Base-by-base conservation (phyloP, 1,140 invertebrate species). In the Arctopsyche grandis region DNA sequence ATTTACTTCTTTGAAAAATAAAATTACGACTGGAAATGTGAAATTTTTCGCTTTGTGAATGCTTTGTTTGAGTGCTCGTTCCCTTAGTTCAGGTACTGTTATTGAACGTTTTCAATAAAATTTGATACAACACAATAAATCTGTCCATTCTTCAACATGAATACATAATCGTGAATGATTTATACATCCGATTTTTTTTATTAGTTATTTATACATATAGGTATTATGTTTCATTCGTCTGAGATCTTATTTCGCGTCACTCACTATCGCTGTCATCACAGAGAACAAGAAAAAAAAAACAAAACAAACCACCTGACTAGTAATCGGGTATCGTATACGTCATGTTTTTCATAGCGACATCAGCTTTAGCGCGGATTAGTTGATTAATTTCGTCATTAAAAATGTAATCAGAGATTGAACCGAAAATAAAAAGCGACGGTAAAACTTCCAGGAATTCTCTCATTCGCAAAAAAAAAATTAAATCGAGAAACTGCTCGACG, bases 211-310 rank as follows among this genome's bases (percentile, higher is more conserved):
- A 14, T 66, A n/a, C n/a, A n/a, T n/a, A n/a, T n/a, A n/a, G n/a
- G 63, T 66, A 66, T 66, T 66, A 66, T 12, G 63, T 66, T 66
- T 66, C 63, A 22, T 66, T 66, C 10, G 22, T 24, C 21, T 29
- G 63, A 66, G 63, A 66, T 66, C 63, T 66, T 66, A 66, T 66
- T 66, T 66, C 63, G 21, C 63, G 63, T 24, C 24, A 29, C 10
- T 24, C 63, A 29, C n/a, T 3, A 21, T 3, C 56, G 21, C 63
- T 66, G 63, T 66, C 63, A 66, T 66, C 63, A 22, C 16, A 16
- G 48, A 52, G 48, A 5, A 16, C 12, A 52, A 5, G 12, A 52
- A 52, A 52, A 52, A 52, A 52, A 16, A 5, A 1, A 52, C n/a
- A n/a, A n/a, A n/a, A n/a, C n/a, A 38, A 38, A 38, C 29, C 29